Evolutionary conservation across 64 coral and sea anemone species (phyloP).

Genomic region (Montipora efflorescens): DNA sequence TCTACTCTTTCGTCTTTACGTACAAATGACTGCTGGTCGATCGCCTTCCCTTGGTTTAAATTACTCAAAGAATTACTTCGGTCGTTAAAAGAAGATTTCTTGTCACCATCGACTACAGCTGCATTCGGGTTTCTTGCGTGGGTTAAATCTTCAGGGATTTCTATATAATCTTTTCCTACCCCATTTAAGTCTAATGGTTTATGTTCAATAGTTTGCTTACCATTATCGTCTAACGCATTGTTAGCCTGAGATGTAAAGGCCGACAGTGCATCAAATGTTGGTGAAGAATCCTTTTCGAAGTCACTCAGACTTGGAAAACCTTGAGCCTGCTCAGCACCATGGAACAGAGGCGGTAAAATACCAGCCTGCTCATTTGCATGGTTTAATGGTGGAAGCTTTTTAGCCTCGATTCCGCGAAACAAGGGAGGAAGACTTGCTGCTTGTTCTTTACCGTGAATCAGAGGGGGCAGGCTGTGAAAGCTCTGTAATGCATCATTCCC

Average conservation of each 20-base stretch:
- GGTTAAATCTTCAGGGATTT: background rate
- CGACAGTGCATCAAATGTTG: constrained; percentile 11
- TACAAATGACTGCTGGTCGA: background rate
- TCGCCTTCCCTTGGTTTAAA: background rate
- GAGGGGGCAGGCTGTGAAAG: constrained; percentile 32
- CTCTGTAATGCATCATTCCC: constrained; percentile 46
- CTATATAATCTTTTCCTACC: constrained; percentile 19
- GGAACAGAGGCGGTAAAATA: constrained; percentile 27
- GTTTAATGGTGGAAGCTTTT: constrained; percentile 23
- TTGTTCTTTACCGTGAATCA: constrained; percentile 53
- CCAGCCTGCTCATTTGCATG: constrained; percentile 39
- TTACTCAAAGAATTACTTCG: background rate
- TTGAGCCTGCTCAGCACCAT: constrained; percentile 28
- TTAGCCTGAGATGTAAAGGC: constrained; percentile 42
- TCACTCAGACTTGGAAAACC: background rate
- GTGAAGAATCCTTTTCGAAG: constrained; percentile 40
- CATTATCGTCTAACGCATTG: constrained; percentile 8
- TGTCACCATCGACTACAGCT: background rate
- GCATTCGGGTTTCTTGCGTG: background rate
- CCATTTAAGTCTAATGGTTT: constrained; percentile 19
- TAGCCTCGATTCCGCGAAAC: constrained; percentile 38
- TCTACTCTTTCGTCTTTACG: background rate
- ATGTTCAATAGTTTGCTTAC: constrained; percentile 19
- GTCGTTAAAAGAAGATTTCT: background rate
- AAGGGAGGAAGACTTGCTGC: constrained; percentile 58